Conservation (phyloP, 2,797 vertebrate genomes). For the Smutsia gigantea region DNA sequence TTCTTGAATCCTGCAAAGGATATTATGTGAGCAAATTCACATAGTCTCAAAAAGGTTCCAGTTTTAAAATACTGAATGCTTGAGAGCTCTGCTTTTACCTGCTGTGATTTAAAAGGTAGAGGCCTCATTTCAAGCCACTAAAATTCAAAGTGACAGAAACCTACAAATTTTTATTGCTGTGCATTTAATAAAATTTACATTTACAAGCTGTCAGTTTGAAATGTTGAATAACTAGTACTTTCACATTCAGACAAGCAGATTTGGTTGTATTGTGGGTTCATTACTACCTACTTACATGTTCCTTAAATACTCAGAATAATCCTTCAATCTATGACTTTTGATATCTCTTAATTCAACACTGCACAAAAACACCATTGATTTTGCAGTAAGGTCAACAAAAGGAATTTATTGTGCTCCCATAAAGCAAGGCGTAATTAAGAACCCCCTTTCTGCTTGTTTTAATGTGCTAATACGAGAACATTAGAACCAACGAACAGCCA, state of each 20-base stretch:
- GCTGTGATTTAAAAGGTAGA: slow-evolving; percentile 85
- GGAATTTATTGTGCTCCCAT: slow-evolving; percentile 77
- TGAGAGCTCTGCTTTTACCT: slow-evolving; percentile 80
- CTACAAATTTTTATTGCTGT: slow-evolving; percentile 86
- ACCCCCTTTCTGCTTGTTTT: slow-evolving; percentile 83
- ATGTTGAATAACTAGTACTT: slow-evolving; percentile 81
- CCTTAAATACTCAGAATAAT: slow-evolving; percentile 80
- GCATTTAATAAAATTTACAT: slow-evolving; percentile 87
- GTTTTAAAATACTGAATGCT: slow-evolving; percentile 76
- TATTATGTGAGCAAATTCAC: slow-evolving; percentile 79
- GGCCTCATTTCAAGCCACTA: slow-evolving; percentile 82
- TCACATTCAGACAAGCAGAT: slow-evolving; percentile 72
- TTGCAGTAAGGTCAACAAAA: slow-evolving; percentile 78
- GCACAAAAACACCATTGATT: slow-evolving; percentile 74
- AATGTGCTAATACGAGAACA: slow-evolving; percentile 85
- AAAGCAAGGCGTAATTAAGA: slow-evolving; percentile 82
- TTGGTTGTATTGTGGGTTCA: slow-evolving; percentile 68
- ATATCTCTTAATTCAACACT: slow-evolving; percentile 80
- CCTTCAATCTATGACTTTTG: slow-evolving; percentile 71
- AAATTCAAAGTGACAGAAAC: slow-evolving; percentile 88
- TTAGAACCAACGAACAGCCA: slow-evolving; percentile 78
- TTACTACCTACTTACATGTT: slow-evolving; percentile 81
- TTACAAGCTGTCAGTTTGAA: slow-evolving; percentile 88
- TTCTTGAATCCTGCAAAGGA: slow-evolving; percentile 79
- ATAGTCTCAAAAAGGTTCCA: slow-evolving; percentile 71